phyloP scores from a whole-genome alignment of 2,888 invertebrate genomes.

The Mythimna albipuncta region DNA sequence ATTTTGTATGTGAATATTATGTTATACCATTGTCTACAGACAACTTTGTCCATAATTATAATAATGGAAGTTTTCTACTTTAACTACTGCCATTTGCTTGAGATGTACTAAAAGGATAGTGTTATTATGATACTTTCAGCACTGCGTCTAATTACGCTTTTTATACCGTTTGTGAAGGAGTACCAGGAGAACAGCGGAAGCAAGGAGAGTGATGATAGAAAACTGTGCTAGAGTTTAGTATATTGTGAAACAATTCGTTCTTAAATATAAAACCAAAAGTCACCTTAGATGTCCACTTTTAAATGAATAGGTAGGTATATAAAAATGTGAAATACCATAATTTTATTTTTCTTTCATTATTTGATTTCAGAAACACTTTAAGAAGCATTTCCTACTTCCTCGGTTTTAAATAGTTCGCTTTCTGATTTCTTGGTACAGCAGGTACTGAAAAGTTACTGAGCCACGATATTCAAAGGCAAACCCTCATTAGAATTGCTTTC shows the following conservation, averaged over 20 bases:
- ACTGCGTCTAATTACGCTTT: constrained; percentile 1
- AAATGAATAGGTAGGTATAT: background rate
- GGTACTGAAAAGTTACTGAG: constrained; percentile 15
- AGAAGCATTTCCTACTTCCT: too few species aligned
- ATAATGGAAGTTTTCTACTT: background rate
- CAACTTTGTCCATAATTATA: background rate
- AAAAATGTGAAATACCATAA: too few species aligned
- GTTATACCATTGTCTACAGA: background rate
- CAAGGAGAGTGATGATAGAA: constrained; percentile 14
- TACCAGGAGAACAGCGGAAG: constrained; percentile 38
- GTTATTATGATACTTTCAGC: constrained; percentile 11
- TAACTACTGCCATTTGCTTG: background rate
- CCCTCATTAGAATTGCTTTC: constrained; percentile 1
- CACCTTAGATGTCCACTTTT: background rate
- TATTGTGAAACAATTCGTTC: background rate
- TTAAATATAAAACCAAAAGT: background rate
- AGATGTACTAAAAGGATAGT: background rate
- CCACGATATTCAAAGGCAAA: constrained; percentile 23
- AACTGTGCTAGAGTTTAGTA: background rate
- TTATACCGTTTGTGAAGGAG: constrained; percentile 7
- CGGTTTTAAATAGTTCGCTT: constrained; percentile 1
- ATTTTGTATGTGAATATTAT: background rate
- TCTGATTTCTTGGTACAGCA: constrained; percentile 16
- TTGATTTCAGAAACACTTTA: too few species aligned
- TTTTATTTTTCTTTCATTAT: background rate